Conservation (phyloP, 2,113 vertebrate genomes). For the Uria lomvia region DNA sequence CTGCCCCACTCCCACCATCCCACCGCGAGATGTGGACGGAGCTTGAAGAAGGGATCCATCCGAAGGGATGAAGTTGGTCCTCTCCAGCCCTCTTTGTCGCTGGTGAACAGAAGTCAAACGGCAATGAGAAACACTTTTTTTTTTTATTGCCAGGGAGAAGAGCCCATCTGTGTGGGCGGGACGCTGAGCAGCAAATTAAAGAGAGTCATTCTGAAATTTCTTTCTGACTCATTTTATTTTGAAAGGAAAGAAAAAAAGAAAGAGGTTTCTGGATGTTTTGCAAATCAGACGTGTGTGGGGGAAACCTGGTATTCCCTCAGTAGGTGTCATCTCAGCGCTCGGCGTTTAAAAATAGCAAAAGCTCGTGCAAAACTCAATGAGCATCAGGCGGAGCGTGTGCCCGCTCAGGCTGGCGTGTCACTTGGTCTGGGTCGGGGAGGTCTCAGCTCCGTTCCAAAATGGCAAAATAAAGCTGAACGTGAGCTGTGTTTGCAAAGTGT, state of each 20-base stretch:
- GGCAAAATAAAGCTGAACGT: not conserved
- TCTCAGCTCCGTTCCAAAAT: not conserved
- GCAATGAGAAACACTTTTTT: not conserved
- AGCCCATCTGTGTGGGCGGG: not conserved
- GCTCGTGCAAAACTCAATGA: not conserved
- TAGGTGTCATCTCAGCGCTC: not conserved
- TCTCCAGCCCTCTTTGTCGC: not conserved
- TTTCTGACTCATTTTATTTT: not conserved
- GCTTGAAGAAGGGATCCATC: not conserved
- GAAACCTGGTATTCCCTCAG: not conserved
- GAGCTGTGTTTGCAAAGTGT: not conserved
- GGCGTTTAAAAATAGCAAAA: not conserved
- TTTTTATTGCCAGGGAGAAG: not conserved
- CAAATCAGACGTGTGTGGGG: not conserved
- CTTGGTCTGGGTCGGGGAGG: not conserved
- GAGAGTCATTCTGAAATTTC: not conserved
- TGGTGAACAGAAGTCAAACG: not conserved
- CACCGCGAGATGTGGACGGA: not conserved
- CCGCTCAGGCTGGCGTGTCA: fast-evolving
- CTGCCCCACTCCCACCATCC: not conserved
- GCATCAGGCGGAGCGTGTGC: fast-evolving
- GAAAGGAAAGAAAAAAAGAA: not conserved
- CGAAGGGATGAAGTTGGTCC: not conserved
- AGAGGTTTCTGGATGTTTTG: not conserved
- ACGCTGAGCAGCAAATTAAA: not conserved